phyloP scores from a whole-genome alignment of 2,113 vertebrate species.

The Odobenus rosmarus region DNA sequence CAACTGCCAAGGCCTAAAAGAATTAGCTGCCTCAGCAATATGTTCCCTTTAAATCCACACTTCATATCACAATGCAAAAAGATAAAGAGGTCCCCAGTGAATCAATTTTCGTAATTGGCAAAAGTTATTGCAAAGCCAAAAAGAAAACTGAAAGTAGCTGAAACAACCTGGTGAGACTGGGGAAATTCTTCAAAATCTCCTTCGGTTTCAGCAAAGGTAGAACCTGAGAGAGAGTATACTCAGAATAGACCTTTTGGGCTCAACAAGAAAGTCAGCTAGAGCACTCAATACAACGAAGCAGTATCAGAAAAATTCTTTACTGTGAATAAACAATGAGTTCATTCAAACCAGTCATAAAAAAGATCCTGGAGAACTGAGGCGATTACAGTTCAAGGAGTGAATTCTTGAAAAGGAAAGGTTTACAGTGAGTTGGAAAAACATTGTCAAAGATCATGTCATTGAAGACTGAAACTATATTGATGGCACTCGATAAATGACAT shows the following conservation, averaged over 20 bases:
- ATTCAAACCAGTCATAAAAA: slow-evolving; percentile 52
- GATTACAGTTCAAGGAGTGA: not conserved
- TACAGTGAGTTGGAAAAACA: not conserved
- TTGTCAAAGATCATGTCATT: not conserved
- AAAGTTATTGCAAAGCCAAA: not conserved
- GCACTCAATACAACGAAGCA: slow-evolving; percentile 14
- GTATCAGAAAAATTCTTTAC: slow-evolving; percentile 38
- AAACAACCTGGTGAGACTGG: not conserved
- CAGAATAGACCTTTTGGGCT: not conserved
- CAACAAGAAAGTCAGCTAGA: not conserved
- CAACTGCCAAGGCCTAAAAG: not conserved
- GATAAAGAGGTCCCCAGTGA: not conserved
- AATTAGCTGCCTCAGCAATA: not conserved
- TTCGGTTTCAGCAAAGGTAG: not conserved
- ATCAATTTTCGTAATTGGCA: not conserved
- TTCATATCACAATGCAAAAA: not conserved
- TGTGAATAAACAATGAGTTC: slow-evolving; percentile 54
- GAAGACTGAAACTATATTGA: not conserved
- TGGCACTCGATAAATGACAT: not conserved
- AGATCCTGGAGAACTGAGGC: not conserved
- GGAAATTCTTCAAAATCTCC: not conserved
- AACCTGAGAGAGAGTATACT: not conserved
- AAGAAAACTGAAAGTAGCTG: not conserved
- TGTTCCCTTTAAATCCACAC: not conserved
- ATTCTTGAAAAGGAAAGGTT: slow-evolving; percentile 10